Evolutionary conservation across 2,113 vertebrate species (phyloP).

Genomic region (Pyrgilauda ruficollis): DNA sequence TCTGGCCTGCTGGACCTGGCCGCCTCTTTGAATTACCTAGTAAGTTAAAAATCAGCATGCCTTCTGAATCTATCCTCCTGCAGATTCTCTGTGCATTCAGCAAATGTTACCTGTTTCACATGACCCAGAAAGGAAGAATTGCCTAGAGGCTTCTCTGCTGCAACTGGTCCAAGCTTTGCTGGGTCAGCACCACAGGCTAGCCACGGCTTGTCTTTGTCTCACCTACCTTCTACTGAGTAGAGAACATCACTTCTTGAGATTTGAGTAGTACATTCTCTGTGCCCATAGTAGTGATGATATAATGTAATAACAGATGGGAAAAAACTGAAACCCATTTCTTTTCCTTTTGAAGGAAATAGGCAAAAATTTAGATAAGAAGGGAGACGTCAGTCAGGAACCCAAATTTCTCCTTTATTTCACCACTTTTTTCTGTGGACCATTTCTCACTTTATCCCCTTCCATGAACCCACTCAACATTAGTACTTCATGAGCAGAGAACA

Average conservation of each 20-base stretch:
- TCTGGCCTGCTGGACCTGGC: background rate
- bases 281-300: background rate
- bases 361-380: background rate
- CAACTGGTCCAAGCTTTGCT: background rate
- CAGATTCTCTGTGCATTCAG: background rate
- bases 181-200: background rate
- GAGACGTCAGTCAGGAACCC: background rate
- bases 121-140: background rate
- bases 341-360: background rate
- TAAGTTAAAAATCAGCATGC: background rate
- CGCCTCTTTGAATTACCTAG: background rate
- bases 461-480: background rate
- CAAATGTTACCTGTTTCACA: rapidly evolving
- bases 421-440: background rate
- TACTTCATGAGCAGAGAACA: background rate
- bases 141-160: background rate
- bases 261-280: background rate
- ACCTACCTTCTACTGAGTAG: background rate
- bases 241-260: background rate
- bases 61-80: background rate
- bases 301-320: background rate
- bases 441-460: background rate
- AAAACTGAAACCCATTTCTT: background rate
- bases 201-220: background rate
- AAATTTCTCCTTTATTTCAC: background rate